Base-by-base conservation (phyloP, 1,140 invertebrate genomes). In the Arion vulgaris region DNA sequence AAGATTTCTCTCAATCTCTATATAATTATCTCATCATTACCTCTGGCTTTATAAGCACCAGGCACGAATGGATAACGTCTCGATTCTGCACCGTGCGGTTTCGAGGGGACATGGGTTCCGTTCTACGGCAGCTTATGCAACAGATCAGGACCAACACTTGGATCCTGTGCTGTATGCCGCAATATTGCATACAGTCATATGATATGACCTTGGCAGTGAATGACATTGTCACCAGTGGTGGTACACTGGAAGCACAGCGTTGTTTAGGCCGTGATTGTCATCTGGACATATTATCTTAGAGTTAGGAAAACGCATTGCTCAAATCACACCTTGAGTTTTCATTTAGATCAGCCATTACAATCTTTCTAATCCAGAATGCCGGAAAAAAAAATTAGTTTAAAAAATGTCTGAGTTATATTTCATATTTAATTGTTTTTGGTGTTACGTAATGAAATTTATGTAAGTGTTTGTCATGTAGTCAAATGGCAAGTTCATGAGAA, bases 11-110 rank as follows among this genome's bases (percentile, higher is more conserved):
- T n/a, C 71, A 34, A 34, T 81, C 80, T 80, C 41, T 81, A 81
- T n/a, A n/a, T n/a, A n/a, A n/a, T n/a, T n/a, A n/a, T n/a, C n/a
- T n/a, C n/a, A n/a, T 57, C 74, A 74, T 81, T 74, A 81, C 80
- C 80, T 81, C 80, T 74, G 80, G 80, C 80, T 81, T n/a, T n/a
- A 72, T 41, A 81, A 81, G 80, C 80, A 81, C 80, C 69, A 81
- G 80, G 45, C 71, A 57, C 62, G 80, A 74, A 81, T 81, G 80
- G 80, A 49, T 81, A 34, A 57, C 38, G 71, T 41, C 71, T 41
- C 19, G 80, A 74, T n/a, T n/a, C 69, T 49, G 80, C 71, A 81
- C 80, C 80, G 80, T 81, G 71, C 38, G 71, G 71, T 53, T 9
- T 74, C 80, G 34, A 34, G 71, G 1, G 11, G n/a, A n/a, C n/a